Evolutionary conservation across 2,888 invertebrate species (phyloP), one percentile per base, ranked within the genome.

Genomic region (Eupithecia dodoneata): DNA sequence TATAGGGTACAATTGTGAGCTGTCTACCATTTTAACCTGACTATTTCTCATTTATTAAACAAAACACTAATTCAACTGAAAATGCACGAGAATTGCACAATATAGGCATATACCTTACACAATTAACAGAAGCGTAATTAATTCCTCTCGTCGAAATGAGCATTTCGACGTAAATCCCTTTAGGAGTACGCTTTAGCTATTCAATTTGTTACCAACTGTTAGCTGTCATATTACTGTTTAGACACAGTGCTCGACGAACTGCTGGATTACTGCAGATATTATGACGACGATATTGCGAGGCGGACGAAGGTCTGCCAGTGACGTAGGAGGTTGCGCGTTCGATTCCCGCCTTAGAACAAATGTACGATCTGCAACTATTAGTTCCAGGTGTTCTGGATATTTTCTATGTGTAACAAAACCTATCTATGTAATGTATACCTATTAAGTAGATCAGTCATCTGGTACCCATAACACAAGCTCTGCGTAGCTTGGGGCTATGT

Each of bases 121-220:
- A 30, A 49, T 66, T 45, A 74, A 45, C 65, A 73, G 18, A 74
- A 76, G 41, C 55, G 18, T 18, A 75, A 79, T 80, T 79, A 79
- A 77, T 80, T 81, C 75, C 73, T 72, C 76, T 74, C 72, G 80
- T 81, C 81, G 71, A 6, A 63, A 63, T 63, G 63, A 73, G 78
- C 78, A 80, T 75, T 81, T 83, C 80, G 81, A 80, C 81, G 78
- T 78, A 77, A 81, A 81, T 83, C 83, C 83, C 83, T 75, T 76
- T 78, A 81, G 81, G 76, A 81, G 79, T 78, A 78, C 81, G 79
- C 76, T 81, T 79, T 71, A 12, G 78, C 80, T 80, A 83, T 81
- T 81, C 78, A 79, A 81, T 81, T 81, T 81, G 80, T 77, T 81
- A 78, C 78, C 77, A 77, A 67, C 72, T 79, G 75, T 75, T 75